A percentile compares a stretch with the other conserved stretches of the same genome.
phyloP scores from a whole-genome alignment of 92 coral and sea anemone genomes.

The Epizoanthus rinbou region DNA sequence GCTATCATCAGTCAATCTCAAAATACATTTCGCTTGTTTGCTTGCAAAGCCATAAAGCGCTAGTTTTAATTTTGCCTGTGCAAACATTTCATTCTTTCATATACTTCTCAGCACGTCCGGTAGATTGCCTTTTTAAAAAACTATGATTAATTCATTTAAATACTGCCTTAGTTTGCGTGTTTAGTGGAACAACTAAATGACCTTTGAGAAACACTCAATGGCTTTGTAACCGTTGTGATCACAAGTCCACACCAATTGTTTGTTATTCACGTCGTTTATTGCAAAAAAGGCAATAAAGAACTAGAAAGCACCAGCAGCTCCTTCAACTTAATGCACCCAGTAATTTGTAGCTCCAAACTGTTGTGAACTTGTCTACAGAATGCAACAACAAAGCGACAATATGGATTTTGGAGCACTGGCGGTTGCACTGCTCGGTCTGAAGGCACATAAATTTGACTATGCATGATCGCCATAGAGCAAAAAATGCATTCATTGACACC shows the following conservation, averaged over 20 bases:
- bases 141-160: background rate
- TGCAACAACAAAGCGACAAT: background rate
- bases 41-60: background rate
- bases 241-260: slow-evolving; percentile 3
- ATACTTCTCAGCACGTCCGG: background rate
- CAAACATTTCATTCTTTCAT: background rate
- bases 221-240: background rate
- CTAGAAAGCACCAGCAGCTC: background rate
- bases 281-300: background rate
- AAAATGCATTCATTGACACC: no score
- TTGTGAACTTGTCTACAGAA: background rate
- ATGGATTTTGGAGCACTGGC: no score
- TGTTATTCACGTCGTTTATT: background rate
- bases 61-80: background rate
- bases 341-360: background rate
- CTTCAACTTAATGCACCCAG: background rate
- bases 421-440: no score
- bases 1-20: background rate
- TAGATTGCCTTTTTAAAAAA: background rate
- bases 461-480: background rate
- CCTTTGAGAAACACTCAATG: background rate
- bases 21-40: background rate
- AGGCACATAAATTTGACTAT: background rate
- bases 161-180: background rate
- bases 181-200: background rate